Percentiles rank a stretch among this genome's conserved stretches.
These are phyloP conservation scores for Pseudanteris insignis DNA, from an alignment of 2,888 invertebrate species.

Conservation along the genomic window DNA sequence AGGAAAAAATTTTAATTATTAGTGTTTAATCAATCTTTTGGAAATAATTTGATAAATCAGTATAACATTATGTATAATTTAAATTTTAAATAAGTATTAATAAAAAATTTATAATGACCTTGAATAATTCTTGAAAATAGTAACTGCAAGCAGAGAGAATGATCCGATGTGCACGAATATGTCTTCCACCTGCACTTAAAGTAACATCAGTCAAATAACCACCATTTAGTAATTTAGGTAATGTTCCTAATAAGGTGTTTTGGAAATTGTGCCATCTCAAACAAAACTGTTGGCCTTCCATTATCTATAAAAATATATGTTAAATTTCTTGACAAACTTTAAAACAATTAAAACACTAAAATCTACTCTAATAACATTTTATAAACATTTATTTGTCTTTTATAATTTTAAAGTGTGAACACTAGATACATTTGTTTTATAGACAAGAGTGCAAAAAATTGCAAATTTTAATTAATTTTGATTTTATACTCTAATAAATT, in stretches of 20 bases:
- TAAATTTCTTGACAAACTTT: no score
- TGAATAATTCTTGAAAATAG: constrained; percentile 88
- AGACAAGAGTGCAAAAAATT: no score
- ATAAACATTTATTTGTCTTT: no score
- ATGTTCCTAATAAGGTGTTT: constrained; percentile 79
- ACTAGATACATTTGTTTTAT: no score
- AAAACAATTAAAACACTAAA: constrained; percentile 3
- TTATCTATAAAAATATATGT: constrained; percentile 59
- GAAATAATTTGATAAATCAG: no score
- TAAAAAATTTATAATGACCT: no score
- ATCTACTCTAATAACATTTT: background rate
- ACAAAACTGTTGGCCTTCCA: constrained; percentile 79
- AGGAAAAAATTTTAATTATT: no score
- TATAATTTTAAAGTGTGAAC: no score
- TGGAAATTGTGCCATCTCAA: constrained; percentile 84
- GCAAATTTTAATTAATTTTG: no score
- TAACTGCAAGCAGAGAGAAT: constrained; percentile 90
- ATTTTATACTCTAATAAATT: no score
- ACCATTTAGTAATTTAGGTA: constrained; percentile 80
- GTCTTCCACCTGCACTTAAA: constrained; percentile 83
- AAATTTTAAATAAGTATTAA: constrained; percentile 9
- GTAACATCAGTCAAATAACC: constrained; percentile 89
- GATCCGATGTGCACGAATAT: constrained; percentile 85
- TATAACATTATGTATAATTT: no score
- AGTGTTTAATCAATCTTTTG: no score